A percentile compares a stretch with the other conserved stretches of the same genome.
These are phyloP conservation scores for Trichopoda pennipes DNA, from an alignment of 2,888 invertebrate genomes.

Conservation along the genomic window DNA sequence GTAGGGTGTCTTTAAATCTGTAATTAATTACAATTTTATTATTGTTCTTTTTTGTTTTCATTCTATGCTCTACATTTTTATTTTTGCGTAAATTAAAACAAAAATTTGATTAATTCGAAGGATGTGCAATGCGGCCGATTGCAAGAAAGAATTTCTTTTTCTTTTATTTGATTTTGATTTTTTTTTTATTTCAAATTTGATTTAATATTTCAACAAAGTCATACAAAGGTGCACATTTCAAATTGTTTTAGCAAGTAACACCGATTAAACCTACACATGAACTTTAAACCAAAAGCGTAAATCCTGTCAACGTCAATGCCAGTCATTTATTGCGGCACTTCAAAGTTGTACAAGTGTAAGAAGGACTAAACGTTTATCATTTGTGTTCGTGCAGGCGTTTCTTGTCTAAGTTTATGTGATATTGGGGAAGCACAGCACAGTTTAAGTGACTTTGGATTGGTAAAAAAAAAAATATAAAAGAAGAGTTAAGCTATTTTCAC, in stretches of 20 bases:
- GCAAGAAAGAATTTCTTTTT: not conserved
- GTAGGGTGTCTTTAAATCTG: too few relatives aligned
- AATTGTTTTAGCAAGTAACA: slow-evolving; percentile 10
- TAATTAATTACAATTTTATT: too few relatives aligned
- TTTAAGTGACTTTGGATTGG: not conserved
- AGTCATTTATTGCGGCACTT: slow-evolving; percentile 59
- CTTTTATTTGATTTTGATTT: too few relatives aligned
- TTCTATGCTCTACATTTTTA: too few relatives aligned
- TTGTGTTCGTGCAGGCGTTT: not conserved
- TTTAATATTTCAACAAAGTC: slow-evolving; percentile 7
- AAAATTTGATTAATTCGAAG: too few relatives aligned
- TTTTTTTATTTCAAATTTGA: slow-evolving; percentile 19
- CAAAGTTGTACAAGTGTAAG: slow-evolving; percentile 37
- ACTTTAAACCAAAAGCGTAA: slow-evolving; percentile 56
- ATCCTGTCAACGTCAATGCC: slow-evolving; percentile 59
- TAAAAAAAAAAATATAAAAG: not conserved
- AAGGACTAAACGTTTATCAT: slow-evolving; percentile 45
- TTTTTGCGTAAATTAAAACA: too few relatives aligned
- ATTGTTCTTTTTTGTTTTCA: too few relatives aligned
- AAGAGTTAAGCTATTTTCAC: too few relatives aligned
- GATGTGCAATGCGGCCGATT: too few relatives aligned
- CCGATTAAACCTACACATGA: slow-evolving; percentile 51
- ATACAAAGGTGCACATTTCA: not conserved
- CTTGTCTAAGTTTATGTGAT: slow-evolving; percentile 11
- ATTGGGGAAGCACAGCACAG: slow-evolving; percentile 28